A percentile compares a stretch with the other conserved stretches of the same genome.
These are phyloP conservation scores for Alouatta palliata DNA, from an alignment of 2,113 vertebrate species.

Conservation along the genomic window DNA sequence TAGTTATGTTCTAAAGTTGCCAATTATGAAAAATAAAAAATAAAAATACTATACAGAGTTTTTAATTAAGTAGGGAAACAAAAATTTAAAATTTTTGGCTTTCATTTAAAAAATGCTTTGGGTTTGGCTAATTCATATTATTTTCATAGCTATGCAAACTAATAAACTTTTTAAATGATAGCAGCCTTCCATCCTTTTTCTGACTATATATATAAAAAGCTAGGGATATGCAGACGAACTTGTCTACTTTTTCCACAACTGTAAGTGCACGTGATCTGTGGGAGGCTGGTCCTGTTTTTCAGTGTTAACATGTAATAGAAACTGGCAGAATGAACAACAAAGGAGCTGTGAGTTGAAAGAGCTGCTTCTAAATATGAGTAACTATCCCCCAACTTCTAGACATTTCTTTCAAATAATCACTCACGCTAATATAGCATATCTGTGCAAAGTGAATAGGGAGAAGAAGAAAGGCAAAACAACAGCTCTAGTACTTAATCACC, in stretches of 20 bases:
- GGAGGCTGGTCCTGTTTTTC: not conserved
- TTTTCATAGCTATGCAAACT: conserved; percentile 3
- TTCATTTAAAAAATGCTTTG: not conserved
- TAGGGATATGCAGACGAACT: not conserved
- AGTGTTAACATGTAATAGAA: not conserved
- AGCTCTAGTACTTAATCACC: not conserved
- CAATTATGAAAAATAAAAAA: conserved; percentile 19
- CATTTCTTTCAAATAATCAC: not conserved
- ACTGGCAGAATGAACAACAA: conserved; percentile 11
- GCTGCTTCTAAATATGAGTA: not conserved
- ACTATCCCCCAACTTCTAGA: conserved; percentile 13
- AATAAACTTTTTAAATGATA: not conserved
- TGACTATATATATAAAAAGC: not conserved
- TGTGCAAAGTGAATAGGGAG: not conserved
- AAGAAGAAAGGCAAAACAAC: not conserved
- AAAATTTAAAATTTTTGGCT: not conserved
- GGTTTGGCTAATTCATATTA: not conserved
- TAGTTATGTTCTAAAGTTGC: conserved; percentile 23
- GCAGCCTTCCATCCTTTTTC: not conserved
- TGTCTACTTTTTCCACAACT: not conserved
- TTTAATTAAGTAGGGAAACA: not conserved
- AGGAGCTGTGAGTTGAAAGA: not conserved
- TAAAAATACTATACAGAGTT: not conserved
- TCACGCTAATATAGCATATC: not conserved
- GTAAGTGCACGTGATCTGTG: not conserved